Evolutionary conservation across 2,113 vertebrate species (phyloP).

Genomic region (Corythornis cristatus): DNA sequence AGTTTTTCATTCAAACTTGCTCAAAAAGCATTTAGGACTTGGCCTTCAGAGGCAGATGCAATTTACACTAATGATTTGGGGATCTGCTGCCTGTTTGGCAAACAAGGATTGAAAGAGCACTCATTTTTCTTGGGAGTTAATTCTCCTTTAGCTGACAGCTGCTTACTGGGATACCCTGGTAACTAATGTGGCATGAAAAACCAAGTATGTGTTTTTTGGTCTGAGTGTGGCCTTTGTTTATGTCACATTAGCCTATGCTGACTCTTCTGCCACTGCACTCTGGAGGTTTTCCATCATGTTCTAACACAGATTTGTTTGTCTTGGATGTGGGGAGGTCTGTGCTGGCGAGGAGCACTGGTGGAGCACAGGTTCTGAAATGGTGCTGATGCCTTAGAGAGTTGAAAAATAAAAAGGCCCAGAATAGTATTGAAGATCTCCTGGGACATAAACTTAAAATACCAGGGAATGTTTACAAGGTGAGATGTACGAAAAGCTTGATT

Average conservation of each 20-base stretch:
- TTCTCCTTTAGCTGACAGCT: not conserved
- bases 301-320: not conserved
- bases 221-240: fast-evolving
- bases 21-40: not conserved
- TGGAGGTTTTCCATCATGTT: not conserved
- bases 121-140: fast-evolving
- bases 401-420: not conserved
- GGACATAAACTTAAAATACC: not conserved
- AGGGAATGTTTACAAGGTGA: not conserved
- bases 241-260: not conserved
- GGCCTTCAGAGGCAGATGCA: not conserved
- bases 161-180: not conserved
- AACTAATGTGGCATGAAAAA: not conserved
- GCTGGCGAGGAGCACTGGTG: not conserved
- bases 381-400: not conserved
- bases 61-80: not conserved
- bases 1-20: not conserved
- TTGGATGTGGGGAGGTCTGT: not conserved
- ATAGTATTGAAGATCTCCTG: not conserved
- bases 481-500: not conserved
- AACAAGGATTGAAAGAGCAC: not conserved
- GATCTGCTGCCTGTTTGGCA: not conserved
- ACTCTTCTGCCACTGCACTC: not conserved
- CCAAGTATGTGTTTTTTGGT: not conserved
- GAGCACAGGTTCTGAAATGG: not conserved